Evolutionary conservation across 2,888 invertebrate species (phyloP), one percentile per base, ranked within the genome.

Genomic region (Congeria kusceri): DNA sequence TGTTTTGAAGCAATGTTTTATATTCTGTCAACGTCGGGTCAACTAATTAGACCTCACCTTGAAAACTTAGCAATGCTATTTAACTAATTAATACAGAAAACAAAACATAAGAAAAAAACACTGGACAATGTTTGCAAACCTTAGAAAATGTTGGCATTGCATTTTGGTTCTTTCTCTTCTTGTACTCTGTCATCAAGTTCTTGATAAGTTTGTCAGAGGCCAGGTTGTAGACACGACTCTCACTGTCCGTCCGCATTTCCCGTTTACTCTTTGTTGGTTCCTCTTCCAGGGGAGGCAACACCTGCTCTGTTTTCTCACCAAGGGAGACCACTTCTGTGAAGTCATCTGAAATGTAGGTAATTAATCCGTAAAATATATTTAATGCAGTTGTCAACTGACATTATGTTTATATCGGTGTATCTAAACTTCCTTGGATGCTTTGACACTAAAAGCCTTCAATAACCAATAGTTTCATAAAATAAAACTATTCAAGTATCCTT

Each of bases 171-270:
- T 95, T 95, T 67, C 94, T 93, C 77, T 94, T 93, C 83, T 95
- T 94, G 86, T 95, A 95, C 85, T 95, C 94, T 28, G 94, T 93
- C 93, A 95, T 93, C 83, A 95, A 91, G 49, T 92, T 90, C 79
- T 93, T 92, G 59, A 95, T 92, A 79, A 94, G 94, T 75, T 93
- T 92, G 70, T 94, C 94, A 7, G 94, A 94, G 46, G 94, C 94
- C 20, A 94, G 92, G 15, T 92, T 92, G 86, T 94, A 94, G 5
- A 94, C 92, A 32, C 88, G 87, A 82, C 90, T 88, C 66, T 90
- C 88, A 11, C 92, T 80, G 58, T 92, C 91, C 20, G 89, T 88
- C 20, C 87, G 68, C 84, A 87, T 78, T 78, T 86, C 89, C 83
- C 90, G 82, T 67, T 91, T 91, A 77, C 90, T 90, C 69, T 86